Conservation (phyloP, 92 coral and sea anemone species). For the Actinostola sp. region DNA sequence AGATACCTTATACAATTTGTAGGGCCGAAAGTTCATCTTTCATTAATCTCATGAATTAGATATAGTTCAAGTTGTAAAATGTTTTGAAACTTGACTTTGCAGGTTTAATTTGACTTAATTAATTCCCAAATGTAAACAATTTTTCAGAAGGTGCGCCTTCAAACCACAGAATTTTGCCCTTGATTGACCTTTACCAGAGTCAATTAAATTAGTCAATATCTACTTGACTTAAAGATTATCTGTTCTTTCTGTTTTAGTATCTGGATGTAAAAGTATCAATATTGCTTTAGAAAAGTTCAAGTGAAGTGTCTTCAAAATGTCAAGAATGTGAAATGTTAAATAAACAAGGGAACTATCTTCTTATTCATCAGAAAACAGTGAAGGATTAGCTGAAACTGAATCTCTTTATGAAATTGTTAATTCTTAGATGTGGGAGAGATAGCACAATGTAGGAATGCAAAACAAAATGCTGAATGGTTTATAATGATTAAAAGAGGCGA, state of each 20-base stretch:
- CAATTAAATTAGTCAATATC: slow-evolving; percentile 19
- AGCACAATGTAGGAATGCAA: no score
- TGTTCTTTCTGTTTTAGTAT: background rate
- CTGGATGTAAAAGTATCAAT: background rate
- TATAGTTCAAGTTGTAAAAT: background rate
- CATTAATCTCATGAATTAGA: background rate
- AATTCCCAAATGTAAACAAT: slow-evolving; percentile 6
- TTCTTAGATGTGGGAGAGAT: background rate
- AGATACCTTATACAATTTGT: no score
- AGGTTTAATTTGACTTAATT: background rate
- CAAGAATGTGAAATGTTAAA: background rate
- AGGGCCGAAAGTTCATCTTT: background rate
- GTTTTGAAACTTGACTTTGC: background rate
- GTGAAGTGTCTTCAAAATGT: background rate
- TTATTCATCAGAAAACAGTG: background rate
- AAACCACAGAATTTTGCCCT: slow-evolving; percentile 1
- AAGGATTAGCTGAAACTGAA: background rate
- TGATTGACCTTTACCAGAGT: slow-evolving; percentile 17
- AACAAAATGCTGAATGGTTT: no score
- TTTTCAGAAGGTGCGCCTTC: background rate
- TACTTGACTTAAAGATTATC: background rate
- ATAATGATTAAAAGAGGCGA: no score
- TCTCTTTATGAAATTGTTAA: background rate
- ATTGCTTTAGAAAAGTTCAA: background rate
- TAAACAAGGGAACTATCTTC: background rate